These are phyloP conservation scores for Percopsis transmontana DNA, from an alignment of 2,113 vertebrate genomes.

Conservation along the genomic window DNA sequence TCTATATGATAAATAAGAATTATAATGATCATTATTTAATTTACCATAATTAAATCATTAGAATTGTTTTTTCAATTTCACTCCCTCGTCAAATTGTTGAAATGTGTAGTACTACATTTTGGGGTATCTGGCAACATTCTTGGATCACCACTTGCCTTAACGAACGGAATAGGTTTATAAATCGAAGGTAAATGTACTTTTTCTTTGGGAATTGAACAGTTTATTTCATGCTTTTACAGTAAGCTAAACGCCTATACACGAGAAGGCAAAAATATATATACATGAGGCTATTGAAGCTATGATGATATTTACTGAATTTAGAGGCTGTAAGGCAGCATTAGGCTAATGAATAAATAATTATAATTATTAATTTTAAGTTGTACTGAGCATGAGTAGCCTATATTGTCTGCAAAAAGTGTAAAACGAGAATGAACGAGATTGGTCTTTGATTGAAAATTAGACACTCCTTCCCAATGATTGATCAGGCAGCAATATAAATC, in stretches of 20 bases:
- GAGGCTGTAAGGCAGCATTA: constrained; percentile 7
- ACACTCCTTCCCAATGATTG: constrained; percentile 11
- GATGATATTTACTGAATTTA: constrained; percentile 1
- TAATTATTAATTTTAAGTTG: constrained; percentile 27
- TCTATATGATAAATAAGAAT: too few species aligned
- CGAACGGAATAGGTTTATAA: constrained; percentile 57
- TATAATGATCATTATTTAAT: too few species aligned
- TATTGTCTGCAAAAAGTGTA: constrained; percentile 11
- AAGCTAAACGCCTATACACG: not conserved
- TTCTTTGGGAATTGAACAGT: constrained; percentile 27
- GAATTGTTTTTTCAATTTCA: not conserved
- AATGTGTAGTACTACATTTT: constrained; percentile 2
- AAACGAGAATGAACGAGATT: not conserved
- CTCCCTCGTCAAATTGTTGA: constrained; percentile 19
- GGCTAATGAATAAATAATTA: constrained; percentile 24
- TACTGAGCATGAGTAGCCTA: constrained; percentile 1
- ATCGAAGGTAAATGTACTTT: constrained; percentile 46
- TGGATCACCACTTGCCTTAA: constrained; percentile 79
- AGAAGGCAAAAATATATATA: not conserved
- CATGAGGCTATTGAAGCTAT: constrained; percentile 8
- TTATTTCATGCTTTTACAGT: constrained; percentile 27
- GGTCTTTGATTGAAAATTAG: too few species aligned
- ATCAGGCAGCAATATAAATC: constrained; percentile 21
- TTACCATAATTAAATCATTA: too few species aligned
- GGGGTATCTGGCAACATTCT: constrained; percentile 28